These are phyloP conservation scores for Bibio marci DNA, from an alignment of 2,888 invertebrate genomes.

Conservation along the genomic window DNA sequence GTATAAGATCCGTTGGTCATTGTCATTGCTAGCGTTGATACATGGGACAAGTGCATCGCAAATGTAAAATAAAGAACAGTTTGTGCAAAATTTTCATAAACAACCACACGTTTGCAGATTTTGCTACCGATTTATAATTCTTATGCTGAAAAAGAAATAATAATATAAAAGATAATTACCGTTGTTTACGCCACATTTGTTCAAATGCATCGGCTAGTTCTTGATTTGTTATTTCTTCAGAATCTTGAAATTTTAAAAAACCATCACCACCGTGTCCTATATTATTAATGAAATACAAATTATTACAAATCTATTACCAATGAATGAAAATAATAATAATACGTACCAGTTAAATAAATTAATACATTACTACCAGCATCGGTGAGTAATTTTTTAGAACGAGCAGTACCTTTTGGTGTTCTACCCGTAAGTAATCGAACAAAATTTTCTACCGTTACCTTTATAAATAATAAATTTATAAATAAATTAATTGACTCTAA, in stretches of 20 bases:
- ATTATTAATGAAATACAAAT: not conserved
- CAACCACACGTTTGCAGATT: no score
- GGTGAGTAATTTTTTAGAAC: conserved; percentile 85
- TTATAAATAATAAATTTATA: conserved; percentile 42
- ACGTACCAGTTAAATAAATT: conserved; percentile 65
- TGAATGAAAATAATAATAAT: conserved; percentile 17
- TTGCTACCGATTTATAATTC: no score
- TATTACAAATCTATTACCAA: conserved; percentile 12
- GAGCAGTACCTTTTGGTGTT: conserved; percentile 79
- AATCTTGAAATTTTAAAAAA: conserved; percentile 97
- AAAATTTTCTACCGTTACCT: conserved; percentile 97
- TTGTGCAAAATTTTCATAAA: no score
- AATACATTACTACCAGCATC: conserved; percentile 95
- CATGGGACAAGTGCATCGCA: not conserved
- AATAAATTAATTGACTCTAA: not conserved
- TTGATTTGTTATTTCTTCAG: conserved; percentile 95
- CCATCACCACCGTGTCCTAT: conserved; percentile 91
- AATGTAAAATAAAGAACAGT: no score
- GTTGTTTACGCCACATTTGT: conserved; percentile 98
- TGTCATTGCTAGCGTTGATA: not conserved
- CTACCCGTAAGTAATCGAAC: conserved; percentile 89
- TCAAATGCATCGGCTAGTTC: conserved; percentile 97
- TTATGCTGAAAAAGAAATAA: no score
- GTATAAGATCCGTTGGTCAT: no score
- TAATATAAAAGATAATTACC: no score